Evolutionary conservation across 2,888 invertebrate genomes (phyloP).

Genomic region (Odontocerum albicorne): DNA sequence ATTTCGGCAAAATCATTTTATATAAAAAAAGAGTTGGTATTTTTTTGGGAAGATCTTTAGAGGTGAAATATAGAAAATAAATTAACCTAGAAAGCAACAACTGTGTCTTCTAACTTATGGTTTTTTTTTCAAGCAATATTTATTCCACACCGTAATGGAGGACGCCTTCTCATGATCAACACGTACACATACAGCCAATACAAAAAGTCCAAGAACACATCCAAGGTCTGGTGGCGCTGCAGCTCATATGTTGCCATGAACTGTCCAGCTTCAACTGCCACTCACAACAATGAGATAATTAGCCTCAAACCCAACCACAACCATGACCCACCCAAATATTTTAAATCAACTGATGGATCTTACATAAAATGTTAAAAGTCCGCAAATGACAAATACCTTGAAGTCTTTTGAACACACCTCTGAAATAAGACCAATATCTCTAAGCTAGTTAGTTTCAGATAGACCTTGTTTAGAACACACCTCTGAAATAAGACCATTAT

Average conservation of each 20-base stretch:
- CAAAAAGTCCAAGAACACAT: neutral
- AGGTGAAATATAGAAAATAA: too few relatives aligned
- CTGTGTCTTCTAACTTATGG: too few relatives aligned
- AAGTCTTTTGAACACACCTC: too few relatives aligned
- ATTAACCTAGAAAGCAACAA: too few relatives aligned
- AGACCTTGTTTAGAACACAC: too few relatives aligned
- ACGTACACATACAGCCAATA: slow-evolving; percentile 10
- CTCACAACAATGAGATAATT: slow-evolving; percentile 5
- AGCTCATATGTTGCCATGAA: slow-evolving; percentile 1
- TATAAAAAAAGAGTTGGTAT: too few relatives aligned
- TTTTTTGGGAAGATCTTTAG: too few relatives aligned
- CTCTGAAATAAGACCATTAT: too few relatives aligned
- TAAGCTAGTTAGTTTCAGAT: too few relatives aligned
- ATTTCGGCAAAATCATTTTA: too few relatives aligned
- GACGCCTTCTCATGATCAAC: slow-evolving; percentile 13
- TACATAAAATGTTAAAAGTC: slow-evolving; percentile 5
- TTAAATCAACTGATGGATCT: slow-evolving; percentile 1
- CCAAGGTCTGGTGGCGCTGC: slow-evolving; percentile 14
- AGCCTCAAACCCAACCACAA: slow-evolving; percentile 50
- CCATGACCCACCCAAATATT: slow-evolving; percentile 49
- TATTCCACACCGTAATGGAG: slow-evolving; percentile 1
- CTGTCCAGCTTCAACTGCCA: slow-evolving; percentile 4
- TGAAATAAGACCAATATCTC: too few relatives aligned
- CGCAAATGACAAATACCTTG: too few relatives aligned
- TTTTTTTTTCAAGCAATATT: slow-evolving; percentile 6